A percentile compares a stretch with the other conserved stretches of the same genome.
Evolutionary conservation across 2,113 vertebrate species (phyloP).

Genomic region (Oxyruncus cristatus): DNA sequence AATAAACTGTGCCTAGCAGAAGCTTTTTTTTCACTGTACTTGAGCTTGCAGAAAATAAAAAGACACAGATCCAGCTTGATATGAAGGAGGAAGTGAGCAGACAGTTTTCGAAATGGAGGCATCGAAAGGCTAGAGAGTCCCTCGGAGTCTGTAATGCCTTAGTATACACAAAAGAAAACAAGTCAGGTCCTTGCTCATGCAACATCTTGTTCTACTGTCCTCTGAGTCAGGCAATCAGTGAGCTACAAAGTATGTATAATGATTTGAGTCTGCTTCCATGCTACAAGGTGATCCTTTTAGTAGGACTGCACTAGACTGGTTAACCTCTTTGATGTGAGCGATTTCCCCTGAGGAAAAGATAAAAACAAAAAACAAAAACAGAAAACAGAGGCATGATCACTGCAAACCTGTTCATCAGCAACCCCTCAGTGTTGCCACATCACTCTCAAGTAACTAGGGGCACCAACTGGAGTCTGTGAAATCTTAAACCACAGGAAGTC

Average conservation of each 20-base stretch:
- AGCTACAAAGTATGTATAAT: constrained; percentile 81
- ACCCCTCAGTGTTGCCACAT: constrained; percentile 48
- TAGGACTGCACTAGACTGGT: constrained; percentile 90
- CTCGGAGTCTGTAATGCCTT: constrained; percentile 77
- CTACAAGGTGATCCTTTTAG: constrained; percentile 84
- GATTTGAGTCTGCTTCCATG: constrained; percentile 81
- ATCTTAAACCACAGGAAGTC: constrained; percentile 24
- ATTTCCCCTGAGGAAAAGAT: constrained; percentile 83
- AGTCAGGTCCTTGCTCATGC: constrained; percentile 90
- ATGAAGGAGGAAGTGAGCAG: constrained; percentile 78
- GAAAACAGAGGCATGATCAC: constrained; percentile 70
- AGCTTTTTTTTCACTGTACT: constrained; percentile 79
- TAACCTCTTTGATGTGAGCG: constrained; percentile 86
- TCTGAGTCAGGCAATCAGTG: constrained; percentile 79
- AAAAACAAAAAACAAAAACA: constrained; percentile 70
- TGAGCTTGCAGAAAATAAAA: constrained; percentile 78
- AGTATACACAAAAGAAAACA: constrained; percentile 77
- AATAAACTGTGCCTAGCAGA: constrained; percentile 76
- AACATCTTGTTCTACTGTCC: constrained; percentile 85
- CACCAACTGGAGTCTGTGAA: constrained; percentile 53
- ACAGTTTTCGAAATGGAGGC: constrained; percentile 76
- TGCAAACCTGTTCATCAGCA: constrained; percentile 55
- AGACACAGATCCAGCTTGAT: constrained; percentile 76
- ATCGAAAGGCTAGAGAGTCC: constrained; percentile 74
- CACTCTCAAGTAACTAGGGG: constrained; percentile 39